Evolutionary conservation across 2,113 vertebrate genomes (phyloP).

Genomic region (Heteronetta atricapilla): DNA sequence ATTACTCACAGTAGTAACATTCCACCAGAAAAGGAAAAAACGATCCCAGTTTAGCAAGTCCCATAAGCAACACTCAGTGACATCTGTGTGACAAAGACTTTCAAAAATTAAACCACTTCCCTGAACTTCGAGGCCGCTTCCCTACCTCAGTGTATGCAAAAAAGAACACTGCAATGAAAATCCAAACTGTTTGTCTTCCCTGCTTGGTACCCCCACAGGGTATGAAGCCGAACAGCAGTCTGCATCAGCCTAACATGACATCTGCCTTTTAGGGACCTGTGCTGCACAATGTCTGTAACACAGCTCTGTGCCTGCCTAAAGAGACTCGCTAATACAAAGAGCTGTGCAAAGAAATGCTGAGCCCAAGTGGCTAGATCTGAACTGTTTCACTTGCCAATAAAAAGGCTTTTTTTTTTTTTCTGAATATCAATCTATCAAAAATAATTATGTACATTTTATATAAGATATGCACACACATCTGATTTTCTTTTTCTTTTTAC

Average conservation of each 20-base stretch:
- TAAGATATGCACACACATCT: background rate
- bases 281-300: background rate
- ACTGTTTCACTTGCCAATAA: background rate
- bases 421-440: background rate
- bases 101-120: background rate
- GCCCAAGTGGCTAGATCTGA: background rate
- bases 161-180: background rate
- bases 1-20: background rate
- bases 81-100: background rate
- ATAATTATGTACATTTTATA: background rate
- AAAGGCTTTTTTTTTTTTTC: background rate
- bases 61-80: background rate
- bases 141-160: background rate
- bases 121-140: background rate
- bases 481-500: background rate
- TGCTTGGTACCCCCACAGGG: background rate
- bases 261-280: slow-evolving; percentile 12
- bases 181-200: background rate
- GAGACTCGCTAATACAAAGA: background rate
- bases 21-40: background rate
- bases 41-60: background rate
- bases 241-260: background rate
- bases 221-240: background rate
- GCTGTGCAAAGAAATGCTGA: background rate
- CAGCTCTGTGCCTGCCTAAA: background rate